phyloP scores from a whole-genome alignment of 23 tunicate species.

The Styela clava region DNA sequence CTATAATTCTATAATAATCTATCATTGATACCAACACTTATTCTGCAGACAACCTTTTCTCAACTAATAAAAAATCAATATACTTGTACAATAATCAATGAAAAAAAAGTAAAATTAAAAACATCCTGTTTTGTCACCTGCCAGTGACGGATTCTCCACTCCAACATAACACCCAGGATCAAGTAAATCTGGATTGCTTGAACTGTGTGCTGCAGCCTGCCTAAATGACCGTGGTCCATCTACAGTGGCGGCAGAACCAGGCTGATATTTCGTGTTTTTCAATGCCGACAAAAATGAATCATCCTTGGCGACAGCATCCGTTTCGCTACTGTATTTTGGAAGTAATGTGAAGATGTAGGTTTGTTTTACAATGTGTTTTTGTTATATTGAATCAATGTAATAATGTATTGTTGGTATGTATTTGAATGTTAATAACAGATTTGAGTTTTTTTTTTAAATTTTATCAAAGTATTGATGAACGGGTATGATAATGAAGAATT shows the following conservation, averaged over 20 bases:
- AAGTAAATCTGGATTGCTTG: slow-evolving; percentile 80
- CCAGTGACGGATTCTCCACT: slow-evolving; percentile 27
- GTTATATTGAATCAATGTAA: no score
- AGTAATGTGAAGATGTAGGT: not conserved
- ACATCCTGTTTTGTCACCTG: slow-evolving; percentile 20
- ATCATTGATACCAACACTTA: no score
- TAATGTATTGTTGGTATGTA: no score
- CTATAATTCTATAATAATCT: no score
- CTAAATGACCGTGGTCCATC: slow-evolving; percentile 38
- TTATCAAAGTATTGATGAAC: no score
- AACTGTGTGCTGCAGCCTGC: slow-evolving; percentile 46
- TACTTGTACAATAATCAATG: no score
- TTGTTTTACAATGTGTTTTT: slow-evolving; percentile 13
- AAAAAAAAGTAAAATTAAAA: not conserved
- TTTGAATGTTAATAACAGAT: no score
- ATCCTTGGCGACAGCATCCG: slow-evolving; percentile 41
- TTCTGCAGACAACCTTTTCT: no score
- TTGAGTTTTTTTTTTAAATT: no score
- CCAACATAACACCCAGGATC: slow-evolving; percentile 42
- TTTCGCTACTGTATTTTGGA: slow-evolving; percentile 46
- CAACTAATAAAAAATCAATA: no score
- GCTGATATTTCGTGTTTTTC: not conserved
- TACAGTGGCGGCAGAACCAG: slow-evolving; percentile 41
- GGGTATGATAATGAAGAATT: no score
- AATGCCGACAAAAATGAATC: slow-evolving; percentile 46